A percentile compares a stretch with the other conserved stretches of the same genome.
Evolutionary conservation across 1,140 invertebrate species (phyloP).

Genomic region (Eciton burchellii): DNA sequence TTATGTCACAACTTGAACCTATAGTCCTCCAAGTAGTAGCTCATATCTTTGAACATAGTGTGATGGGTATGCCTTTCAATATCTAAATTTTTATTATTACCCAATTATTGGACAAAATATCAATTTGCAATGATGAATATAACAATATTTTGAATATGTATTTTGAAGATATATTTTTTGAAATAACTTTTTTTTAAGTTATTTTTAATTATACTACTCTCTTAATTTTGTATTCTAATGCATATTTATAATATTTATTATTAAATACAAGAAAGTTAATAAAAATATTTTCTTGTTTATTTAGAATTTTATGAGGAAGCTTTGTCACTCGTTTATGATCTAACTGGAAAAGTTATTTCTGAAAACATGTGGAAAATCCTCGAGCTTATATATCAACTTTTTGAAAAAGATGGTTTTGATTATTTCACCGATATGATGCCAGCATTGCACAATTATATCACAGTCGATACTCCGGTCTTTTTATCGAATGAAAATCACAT

Average conservation of each 20-base stretch:
- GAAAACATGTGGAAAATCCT: conserved; percentile 98
- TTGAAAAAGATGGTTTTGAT: conserved; percentile 97
- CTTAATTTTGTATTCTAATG: neutral
- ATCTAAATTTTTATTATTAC: neutral
- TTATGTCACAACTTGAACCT: conserved; percentile 96
- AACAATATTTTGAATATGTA: neutral
- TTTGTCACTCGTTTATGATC: conserved; percentile 95
- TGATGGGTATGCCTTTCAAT: conserved; percentile 88
- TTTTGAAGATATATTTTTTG: neutral
- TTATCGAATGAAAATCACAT: conserved; percentile 95
- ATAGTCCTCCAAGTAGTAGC: conserved; percentile 96
- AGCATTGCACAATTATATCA: conserved; percentile 98
- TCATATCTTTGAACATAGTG: conserved; percentile 94
- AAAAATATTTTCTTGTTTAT: conserved; percentile 73
- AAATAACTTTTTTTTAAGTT: neutral
- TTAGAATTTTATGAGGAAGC: conserved; percentile 98
- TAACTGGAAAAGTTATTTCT: conserved; percentile 95
- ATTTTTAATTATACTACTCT: conserved; percentile 1
- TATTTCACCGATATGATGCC: conserved; percentile 99
- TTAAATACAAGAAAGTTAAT: neutral
- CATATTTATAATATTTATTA: neutral
- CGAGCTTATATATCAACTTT: conserved; percentile 95
- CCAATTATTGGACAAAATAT: neutral
- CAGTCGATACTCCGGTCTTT: conserved; percentile 97
- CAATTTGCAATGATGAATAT: neutral